Conservation (phyloP, 23 tunicate species). For the Corella eumyota region DNA sequence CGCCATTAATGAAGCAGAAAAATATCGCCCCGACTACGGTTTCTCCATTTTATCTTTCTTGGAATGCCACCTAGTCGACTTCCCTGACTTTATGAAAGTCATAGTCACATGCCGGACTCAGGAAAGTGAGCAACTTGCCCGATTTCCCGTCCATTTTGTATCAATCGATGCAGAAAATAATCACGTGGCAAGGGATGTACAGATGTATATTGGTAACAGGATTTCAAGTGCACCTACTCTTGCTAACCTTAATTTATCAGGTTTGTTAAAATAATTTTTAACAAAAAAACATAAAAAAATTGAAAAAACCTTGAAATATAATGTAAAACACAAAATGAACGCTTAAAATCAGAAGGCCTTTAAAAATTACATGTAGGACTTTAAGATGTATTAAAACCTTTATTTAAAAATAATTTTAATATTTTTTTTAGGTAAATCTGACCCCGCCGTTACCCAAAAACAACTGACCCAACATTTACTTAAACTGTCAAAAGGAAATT, state of each 20-base stretch:
- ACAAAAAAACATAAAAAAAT: background rate
- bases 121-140: conserved; percentile 7
- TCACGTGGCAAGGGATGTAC: conserved; percentile 42
- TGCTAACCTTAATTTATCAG: conserved; percentile 51
- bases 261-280: conserved; percentile 6
- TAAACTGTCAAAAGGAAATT: conserved; percentile 59
- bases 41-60: conserved; percentile 73
- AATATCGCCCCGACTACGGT: conserved; percentile 86
- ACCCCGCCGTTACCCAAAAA: conserved; percentile 64
- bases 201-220: conserved; percentile 43
- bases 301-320: too few relatives aligned
- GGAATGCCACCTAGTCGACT: conserved; percentile 33
- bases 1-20: conserved; percentile 78
- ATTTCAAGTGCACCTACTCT: conserved; percentile 29
- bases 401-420: background rate
- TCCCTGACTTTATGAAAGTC: conserved; percentile 82
- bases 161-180: conserved; percentile 35
- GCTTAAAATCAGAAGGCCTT: too few relatives aligned
- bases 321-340: background rate
- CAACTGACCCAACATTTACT: conserved; percentile 53
- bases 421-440: conserved; percentile 62
- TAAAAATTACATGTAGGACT: background rate
- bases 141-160: conserved; percentile 25
- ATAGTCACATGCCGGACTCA: conserved; percentile 68
- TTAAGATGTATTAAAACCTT: background rate